These are phyloP conservation scores for Ptiloglossa arizonensis DNA, from an alignment of 1,140 invertebrate genomes.

Conservation along the genomic window DNA sequence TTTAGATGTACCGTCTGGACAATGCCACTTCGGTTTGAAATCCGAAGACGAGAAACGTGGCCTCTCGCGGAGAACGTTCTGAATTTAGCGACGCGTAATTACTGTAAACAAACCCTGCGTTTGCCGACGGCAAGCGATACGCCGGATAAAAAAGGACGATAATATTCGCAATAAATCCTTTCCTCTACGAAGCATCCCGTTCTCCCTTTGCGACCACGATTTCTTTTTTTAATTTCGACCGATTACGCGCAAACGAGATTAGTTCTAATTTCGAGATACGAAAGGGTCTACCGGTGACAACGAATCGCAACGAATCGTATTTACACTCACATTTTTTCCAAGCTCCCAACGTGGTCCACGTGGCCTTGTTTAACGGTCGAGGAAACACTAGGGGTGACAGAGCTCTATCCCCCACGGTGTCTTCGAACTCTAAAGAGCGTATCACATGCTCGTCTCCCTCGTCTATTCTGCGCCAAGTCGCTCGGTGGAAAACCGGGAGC, in stretches of 20 bases:
- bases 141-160: too few species aligned
- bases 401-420: slow-evolving; percentile 30
- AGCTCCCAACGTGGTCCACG: slow-evolving; percentile 75
- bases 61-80: too few species aligned
- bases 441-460: background rate
- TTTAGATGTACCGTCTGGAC: too few species aligned
- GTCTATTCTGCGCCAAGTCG: background rate
- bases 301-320: too few species aligned
- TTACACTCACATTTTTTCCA: slow-evolving; percentile 70
- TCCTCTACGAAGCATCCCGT: background rate
- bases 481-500: slow-evolving; percentile 15
- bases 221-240: too few species aligned
- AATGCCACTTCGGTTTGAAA: too few species aligned
- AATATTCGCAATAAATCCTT: background rate
- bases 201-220: too few species aligned
- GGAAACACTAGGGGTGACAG: slow-evolving; percentile 46
- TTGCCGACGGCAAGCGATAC: background rate
- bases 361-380: slow-evolving; percentile 68
- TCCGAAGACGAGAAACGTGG: background rate
- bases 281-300: too few species aligned
- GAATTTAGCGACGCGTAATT: background rate
- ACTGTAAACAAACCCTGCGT: background rate
- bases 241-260: background rate
- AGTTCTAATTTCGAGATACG: background rate
- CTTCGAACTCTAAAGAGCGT: slow-evolving; percentile 16